phyloP scores from a whole-genome alignment of 2,797 vertebrate genomes.

The Anguilla marmorata region DNA sequence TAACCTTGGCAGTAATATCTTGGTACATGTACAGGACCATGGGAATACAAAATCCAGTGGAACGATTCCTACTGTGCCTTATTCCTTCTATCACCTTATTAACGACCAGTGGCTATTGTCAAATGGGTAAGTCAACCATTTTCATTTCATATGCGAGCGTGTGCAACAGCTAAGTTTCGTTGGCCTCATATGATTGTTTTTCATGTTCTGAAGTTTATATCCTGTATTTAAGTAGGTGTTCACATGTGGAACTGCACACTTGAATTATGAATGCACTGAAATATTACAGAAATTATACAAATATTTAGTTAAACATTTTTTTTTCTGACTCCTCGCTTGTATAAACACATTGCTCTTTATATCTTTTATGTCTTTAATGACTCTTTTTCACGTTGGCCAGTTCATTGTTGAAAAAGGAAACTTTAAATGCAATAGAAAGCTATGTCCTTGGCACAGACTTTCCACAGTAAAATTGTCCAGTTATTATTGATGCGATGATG shows the following conservation, averaged over 20 bases:
- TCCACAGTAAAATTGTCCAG: neutral
- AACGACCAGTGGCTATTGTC: conserved; percentile 27
- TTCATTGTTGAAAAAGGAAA: neutral
- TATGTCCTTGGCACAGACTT: neutral
- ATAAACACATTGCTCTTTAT: neutral
- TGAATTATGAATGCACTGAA: neutral
- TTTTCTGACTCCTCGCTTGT: neutral
- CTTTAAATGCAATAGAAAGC: neutral
- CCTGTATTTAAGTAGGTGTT: neutral
- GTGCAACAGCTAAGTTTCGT: neutral
- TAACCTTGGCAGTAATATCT: neutral
- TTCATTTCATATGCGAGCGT: neutral
- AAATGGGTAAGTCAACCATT: conserved; percentile 35
- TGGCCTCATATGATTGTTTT: neutral
- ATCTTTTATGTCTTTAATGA: neutral
- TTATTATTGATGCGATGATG: neutral
- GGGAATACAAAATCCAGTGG: conserved; percentile 11
- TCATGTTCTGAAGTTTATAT: neutral
- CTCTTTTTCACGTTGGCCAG: neutral
- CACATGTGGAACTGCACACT: neutral
- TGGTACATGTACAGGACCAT: conserved; percentile 23
- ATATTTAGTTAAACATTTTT: neutral
- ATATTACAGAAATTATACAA: neutral
- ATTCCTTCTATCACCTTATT: conserved; percentile 3
- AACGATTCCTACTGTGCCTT: conserved; percentile 19